These are phyloP conservation scores for Heterohyrax brucei DNA, from an alignment of 2,797 vertebrate genomes.

Conservation along the genomic window DNA sequence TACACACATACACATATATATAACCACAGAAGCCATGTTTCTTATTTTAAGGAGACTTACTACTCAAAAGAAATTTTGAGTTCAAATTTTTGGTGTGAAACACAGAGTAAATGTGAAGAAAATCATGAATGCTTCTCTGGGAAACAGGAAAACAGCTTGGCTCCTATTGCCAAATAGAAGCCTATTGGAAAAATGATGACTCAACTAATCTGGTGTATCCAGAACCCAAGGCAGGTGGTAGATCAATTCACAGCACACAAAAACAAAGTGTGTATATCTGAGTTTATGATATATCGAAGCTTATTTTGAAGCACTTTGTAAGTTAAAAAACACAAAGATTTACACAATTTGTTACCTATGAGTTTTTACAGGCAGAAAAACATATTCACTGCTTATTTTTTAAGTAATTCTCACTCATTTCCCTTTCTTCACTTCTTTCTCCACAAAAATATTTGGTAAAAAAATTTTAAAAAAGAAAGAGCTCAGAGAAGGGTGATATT, in stretches of 20 bases:
- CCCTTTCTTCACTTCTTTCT: slow-evolving; percentile 22
- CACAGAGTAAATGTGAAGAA: slow-evolving; percentile 63
- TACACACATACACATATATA: neutral
- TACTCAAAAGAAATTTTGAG: slow-evolving; percentile 59
- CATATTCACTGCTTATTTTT: neutral
- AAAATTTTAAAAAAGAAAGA: neutral
- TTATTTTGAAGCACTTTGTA: slow-evolving; percentile 20
- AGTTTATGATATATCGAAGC: neutral
- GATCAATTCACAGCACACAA: slow-evolving; percentile 19
- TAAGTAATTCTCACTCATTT: slow-evolving; percentile 55
- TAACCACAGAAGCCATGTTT: neutral
- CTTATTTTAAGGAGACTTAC: slow-evolving; percentile 34
- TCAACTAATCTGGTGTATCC: neutral
- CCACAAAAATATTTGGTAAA: slow-evolving; percentile 9
- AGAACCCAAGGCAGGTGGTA: slow-evolving; percentile 61
- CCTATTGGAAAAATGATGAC: neutral
- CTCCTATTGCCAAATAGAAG: slow-evolving; percentile 52
- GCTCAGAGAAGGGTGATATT: slow-evolving; percentile 14
- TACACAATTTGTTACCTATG: neutral
- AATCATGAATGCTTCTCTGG: slow-evolving; percentile 55
- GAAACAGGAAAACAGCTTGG: slow-evolving; percentile 70
- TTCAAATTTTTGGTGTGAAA: slow-evolving; percentile 67
- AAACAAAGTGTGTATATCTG: neutral
- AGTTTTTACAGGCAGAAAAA: slow-evolving; percentile 60
- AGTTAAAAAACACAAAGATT: slow-evolving; percentile 32